phyloP scores from a whole-genome alignment of 2,888 invertebrate species.

The Seira ritae region DNA sequence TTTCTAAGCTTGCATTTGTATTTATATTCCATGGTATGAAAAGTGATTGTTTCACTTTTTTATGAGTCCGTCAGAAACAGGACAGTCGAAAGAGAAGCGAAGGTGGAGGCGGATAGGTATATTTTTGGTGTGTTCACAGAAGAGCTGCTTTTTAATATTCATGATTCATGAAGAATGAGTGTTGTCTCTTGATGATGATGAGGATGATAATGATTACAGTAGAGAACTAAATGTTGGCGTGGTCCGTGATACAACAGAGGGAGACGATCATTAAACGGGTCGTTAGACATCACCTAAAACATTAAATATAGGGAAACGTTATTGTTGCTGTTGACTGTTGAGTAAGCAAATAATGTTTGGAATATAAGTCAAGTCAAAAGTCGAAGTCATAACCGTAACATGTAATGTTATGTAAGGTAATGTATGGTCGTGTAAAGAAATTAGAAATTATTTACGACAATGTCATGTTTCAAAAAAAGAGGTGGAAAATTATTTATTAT shows the following conservation, averaged over 20 bases:
- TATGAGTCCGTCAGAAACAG: not conserved
- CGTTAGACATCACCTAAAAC: constrained; percentile 20
- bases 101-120: not conserved
- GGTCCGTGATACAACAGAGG: too few relatives aligned
- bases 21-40: not conserved
- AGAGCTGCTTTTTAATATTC: constrained; percentile 11
- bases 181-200: not conserved
- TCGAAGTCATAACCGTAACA: not conserved
- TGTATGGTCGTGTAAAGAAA: not conserved
- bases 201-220: not conserved
- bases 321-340: not conserved
- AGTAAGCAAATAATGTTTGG: not conserved
- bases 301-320: not conserved
- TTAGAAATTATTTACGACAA: too few relatives aligned
- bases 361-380: not conserved
- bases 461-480: too few relatives aligned
- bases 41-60: constrained; percentile 12
- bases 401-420: not conserved
- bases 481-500: too few relatives aligned
- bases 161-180: constrained; percentile 10
- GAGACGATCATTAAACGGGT: constrained; percentile 20
- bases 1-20: not conserved
- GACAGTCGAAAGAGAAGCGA: not conserved
- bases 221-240: constrained; percentile 9
- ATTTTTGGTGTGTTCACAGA: not conserved